Base-by-base conservation (phyloP, 1,140 invertebrate genomes). In the Vanessa tameamea region DNA sequence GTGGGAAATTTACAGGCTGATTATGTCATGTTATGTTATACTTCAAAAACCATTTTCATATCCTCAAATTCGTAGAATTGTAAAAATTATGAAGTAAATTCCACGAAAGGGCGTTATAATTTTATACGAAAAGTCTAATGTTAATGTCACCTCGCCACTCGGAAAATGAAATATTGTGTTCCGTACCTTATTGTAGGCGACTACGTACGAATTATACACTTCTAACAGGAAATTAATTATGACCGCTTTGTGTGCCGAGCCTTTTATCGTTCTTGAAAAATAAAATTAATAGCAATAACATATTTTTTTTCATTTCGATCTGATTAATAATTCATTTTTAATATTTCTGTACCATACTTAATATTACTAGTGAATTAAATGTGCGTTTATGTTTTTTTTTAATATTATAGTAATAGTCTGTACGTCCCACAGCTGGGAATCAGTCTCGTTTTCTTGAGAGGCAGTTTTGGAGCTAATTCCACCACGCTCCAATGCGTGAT, bases 31-130 rank as follows among this genome's bases (percentile, higher is more conserved):
- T n/a, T n/a, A n/a, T n/a, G n/a, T n/a, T n/a, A n/a, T n/a, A 31
- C 26, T 31, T 6, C 26, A 43, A 9, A 43, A 9, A 43, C 1
- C 8, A 43, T 43, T 43, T 43, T 9, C 37, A 0, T 43, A 11
- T 9, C 37, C 9, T 43, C 9, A 9, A 43, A 43, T 9, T 9
- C 37, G 37, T 11, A 43, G 37, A 37, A 61, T 26, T 37, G 31
- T 5, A 20, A 57, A 57, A 57, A 57, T 57, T 57, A 69, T 69
- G n/a, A 69, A 69, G 57, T 63, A 50, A 65, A 65, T 64, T 65
- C 53, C 37, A 65, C 70, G 31, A 72, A 72, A 72, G 47, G 64
- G 14, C 70, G 57, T 64, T 72, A 55, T 72, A 72, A 72, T 72
- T 72, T 63, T 55, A 65, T 55, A 23, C 37, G 37, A 63, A 63